phyloP scores from a whole-genome alignment of 2,113 vertebrate genomes.

The Corythaixoides concolor region DNA sequence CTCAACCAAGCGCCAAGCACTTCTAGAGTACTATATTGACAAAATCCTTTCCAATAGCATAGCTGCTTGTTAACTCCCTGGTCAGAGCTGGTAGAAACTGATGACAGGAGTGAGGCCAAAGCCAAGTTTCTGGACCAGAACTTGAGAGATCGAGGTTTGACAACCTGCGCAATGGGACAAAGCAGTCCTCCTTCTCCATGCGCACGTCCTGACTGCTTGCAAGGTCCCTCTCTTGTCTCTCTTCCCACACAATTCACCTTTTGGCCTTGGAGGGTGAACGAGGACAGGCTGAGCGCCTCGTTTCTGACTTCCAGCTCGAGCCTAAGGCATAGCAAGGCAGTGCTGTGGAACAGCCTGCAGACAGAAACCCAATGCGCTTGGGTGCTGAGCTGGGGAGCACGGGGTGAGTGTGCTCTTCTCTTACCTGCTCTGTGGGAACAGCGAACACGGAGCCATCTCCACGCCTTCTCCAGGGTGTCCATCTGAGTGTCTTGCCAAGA shows the following conservation, averaged over 20 bases:
- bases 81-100: background rate
- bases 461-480: background rate
- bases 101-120: background rate
- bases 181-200: background rate
- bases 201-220: fast-evolving
- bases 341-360: background rate
- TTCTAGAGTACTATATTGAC: background rate
- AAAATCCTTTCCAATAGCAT: background rate
- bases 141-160: background rate
- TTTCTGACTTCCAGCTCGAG: background rate
- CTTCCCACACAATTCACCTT: background rate
- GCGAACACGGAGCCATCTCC: background rate
- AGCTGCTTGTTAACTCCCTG: background rate
- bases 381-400: background rate
- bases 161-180: background rate
- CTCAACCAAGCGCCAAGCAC: background rate
- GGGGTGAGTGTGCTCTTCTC: background rate
- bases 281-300: fast-evolving
- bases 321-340: background rate
- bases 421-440: background rate
- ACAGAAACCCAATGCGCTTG: background rate
- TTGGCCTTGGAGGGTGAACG: background rate
- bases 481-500: background rate
- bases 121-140: background rate
- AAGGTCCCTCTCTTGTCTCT: background rate